Evolutionary conservation across 2,113 vertebrate genomes (phyloP).

Genomic region (Girardinichthys multiradiatus): DNA sequence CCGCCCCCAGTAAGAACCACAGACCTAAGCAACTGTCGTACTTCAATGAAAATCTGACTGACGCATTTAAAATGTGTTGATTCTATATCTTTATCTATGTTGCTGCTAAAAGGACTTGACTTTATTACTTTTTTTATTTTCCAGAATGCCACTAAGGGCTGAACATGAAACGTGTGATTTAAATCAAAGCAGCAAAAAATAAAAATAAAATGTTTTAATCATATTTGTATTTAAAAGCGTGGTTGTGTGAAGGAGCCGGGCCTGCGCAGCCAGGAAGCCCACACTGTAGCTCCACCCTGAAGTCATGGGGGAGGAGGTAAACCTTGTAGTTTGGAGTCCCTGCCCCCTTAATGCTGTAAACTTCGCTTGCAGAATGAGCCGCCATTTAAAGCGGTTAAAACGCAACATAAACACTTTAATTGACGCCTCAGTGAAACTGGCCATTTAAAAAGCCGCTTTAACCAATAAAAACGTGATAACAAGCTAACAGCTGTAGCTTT

Average conservation of each 20-base stretch:
- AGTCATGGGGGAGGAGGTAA: conserved; percentile 66
- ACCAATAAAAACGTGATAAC: not conserved
- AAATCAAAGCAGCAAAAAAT: not conserved
- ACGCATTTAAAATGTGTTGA: not conserved
- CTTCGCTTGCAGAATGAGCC: conserved; percentile 78
- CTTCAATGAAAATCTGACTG: not conserved
- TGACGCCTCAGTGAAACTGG: not conserved
- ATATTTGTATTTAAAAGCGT: not conserved
- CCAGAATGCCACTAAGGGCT: not conserved
- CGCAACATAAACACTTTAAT: conserved; percentile 23
- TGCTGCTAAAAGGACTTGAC: not conserved
- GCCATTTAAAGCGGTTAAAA: conserved; percentile 74
- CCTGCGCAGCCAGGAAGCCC: conserved; percentile 47
- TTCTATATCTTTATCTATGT: not conserved
- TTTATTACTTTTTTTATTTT: not conserved
- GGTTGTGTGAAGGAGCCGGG: not conserved
- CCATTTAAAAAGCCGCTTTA: conserved; percentile 6
- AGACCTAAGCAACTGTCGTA: not conserved
- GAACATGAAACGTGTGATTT: not conserved
- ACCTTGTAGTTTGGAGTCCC: conserved; percentile 63
- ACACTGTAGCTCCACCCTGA: conserved; percentile 58
- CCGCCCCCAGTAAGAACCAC: not conserved
- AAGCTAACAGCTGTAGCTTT: not conserved
- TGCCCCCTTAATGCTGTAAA: conserved; percentile 77
- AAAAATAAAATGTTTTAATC: not conserved